Evolutionary conservation across 2,797 vertebrate species (phyloP).

Genomic region (Takifugu rubripes): DNA sequence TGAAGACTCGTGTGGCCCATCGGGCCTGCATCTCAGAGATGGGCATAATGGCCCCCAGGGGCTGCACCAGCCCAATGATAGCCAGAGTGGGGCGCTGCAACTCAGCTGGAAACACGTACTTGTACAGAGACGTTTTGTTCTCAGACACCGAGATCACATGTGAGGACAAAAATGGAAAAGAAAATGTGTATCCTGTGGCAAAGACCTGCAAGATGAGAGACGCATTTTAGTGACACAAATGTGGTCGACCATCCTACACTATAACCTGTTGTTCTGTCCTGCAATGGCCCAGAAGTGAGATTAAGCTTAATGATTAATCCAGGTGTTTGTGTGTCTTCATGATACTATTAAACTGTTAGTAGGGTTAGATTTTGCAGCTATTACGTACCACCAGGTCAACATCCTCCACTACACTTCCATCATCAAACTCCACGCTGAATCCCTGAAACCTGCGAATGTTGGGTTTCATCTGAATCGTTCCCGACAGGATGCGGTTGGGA

Average conservation of each 20-base stretch:
- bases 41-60: conserved; percentile 78
- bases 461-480: conserved; percentile 73
- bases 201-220: conserved; percentile 67
- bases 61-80: conserved; percentile 78
- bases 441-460: conserved; percentile 73
- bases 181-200: conserved; percentile 80
- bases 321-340: no score
- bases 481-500: conserved; percentile 79
- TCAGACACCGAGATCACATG: conserved; percentile 58
- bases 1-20: conserved; percentile 80
- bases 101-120: conserved; percentile 74
- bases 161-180: conserved; percentile 25
- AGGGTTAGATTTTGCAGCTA: not conserved
- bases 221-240: not conserved
- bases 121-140: conserved; percentile 76
- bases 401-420: conserved; percentile 73
- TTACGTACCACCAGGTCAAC: conserved; percentile 71
- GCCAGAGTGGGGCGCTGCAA: conserved; percentile 73
- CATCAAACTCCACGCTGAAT: conserved; percentile 76
- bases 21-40: conserved; percentile 81
- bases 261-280: not conserved
- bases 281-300: no score
- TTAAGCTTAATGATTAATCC: no score
- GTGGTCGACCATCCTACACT: no score
- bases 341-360: no score